Evolutionary conservation across 2,888 invertebrate genomes (phyloP), one percentile per base, ranked within the genome.

Genomic region (Dasysyrphus tricinctus): DNA sequence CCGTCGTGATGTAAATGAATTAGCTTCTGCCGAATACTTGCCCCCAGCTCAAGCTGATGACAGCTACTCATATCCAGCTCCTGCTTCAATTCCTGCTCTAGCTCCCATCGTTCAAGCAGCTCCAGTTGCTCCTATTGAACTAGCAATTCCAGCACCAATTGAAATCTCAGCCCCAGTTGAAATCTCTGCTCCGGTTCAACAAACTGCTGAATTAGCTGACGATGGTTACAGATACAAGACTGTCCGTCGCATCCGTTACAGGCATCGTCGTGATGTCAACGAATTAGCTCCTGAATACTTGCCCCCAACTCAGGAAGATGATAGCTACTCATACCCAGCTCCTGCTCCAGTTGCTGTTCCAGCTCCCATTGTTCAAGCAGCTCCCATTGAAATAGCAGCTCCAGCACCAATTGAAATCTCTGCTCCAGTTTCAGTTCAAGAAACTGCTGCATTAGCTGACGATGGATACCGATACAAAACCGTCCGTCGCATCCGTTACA

Each of bases 1-100:
- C 32, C 89, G 89, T 87, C 89, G 89, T 87, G 88, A 88, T 88
- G 90, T 88, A 11, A 89, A 77, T 83, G 90, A 91, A 77, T 88
- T 91, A 0, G 79, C 88, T 16, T 54, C 82, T 1, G 14, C 24
- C 3, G 24, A 88, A 47, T 88, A 88, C 42, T 63, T 88, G 65
- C 74, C 86, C 5, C 88, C 87, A 72, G 80, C 56, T 32, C 70
- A 87, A n/a, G 59, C 19, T 51, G 42, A 34, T 19, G 69, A 49
- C 14, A 34, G 75, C 16, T 6, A 65, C 80, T 44, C 63, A 9
- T 63, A 63, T 44, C 65, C 80, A 63, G 72, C 37, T 56, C 56
- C 32, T 4, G 42, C 19, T 7, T 44, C 32, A 32, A 3, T 57
- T 11, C 70, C 59, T 24, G 14, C 37, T 19, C 4, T 42, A 4